Evolutionary conservation across 1,140 invertebrate genomes (phyloP).

Genomic region (Amphibalanus amphitrite): DNA sequence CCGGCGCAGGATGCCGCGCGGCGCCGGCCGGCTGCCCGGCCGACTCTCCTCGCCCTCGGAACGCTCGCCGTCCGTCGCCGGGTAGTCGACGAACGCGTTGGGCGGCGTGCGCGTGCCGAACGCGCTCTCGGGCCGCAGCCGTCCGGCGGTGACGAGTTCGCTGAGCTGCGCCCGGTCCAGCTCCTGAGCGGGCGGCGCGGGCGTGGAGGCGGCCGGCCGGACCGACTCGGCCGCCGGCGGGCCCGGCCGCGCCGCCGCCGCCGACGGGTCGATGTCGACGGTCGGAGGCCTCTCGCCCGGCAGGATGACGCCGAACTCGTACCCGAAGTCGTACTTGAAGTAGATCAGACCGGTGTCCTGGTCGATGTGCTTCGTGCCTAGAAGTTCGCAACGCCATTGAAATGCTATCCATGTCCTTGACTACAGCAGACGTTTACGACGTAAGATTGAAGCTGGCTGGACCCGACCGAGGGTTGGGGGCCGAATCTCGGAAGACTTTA

Average conservation of each 20-base stretch:
- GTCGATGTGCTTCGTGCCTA: conserved; percentile 57
- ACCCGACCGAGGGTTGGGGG: too few relatives aligned
- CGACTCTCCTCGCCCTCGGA: neutral
- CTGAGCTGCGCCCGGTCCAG: neutral
- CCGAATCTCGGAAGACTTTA: too few relatives aligned
- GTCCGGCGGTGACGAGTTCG: neutral
- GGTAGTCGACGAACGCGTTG: neutral
- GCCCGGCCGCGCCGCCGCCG: too few relatives aligned
- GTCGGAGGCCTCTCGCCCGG: conserved; percentile 41
- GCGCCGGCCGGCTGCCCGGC: too few relatives aligned
- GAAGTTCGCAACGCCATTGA: conserved; percentile 4
- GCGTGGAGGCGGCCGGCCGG: too few relatives aligned
- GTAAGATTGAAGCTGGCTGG: too few relatives aligned
- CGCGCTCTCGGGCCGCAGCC: neutral
- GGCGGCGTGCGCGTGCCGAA: neutral
- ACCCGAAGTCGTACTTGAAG: conserved; percentile 68
- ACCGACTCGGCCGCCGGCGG: too few relatives aligned
- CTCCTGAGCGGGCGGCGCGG: neutral
- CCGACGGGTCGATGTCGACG: conserved; percentile 9
- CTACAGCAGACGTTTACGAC: too few relatives aligned
- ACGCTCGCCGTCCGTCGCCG: neutral
- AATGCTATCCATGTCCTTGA: too few relatives aligned
- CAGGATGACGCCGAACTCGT: conserved; percentile 54
- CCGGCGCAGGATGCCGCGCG: too few relatives aligned
- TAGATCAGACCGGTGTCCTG: conserved; percentile 57